Base-by-base conservation (phyloP, 30 jellyfish, hydroid and myxozoan genomes). In the Cassiopea xamachana region DNA sequence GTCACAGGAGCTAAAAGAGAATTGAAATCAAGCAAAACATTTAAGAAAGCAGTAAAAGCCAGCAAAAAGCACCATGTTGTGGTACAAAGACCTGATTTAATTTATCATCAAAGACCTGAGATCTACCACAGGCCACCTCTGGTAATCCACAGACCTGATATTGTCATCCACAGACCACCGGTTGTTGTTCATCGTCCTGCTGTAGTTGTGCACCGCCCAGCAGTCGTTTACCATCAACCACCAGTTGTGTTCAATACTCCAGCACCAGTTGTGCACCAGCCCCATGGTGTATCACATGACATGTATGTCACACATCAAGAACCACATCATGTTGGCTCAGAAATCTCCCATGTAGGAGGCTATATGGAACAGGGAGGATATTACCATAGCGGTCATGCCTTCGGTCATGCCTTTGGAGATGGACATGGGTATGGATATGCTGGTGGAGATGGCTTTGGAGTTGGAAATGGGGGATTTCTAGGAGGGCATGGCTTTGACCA, bases 241-340 rank as follows among this genome's bases (percentile, higher is more conserved):
- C 98, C 98, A 1, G 97, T 94, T 79, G 96, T 94, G 9, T 94
- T 94, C 89, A 58, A 94, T 81, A 90, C 98, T 2, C 98, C 98
- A 9, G 85, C 84, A 48, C 98, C 98, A 47, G 92, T 87, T 17
- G 96, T 84, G 55, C 97, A 91, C 74, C 98, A 87, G 91, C 97
- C 98, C 27, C 96, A 80, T 45, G 89, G 84, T 15, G 91, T 96
- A 46, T 91, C 98, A 18, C 97, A 96, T 70, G 97, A 92, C 84
- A 78, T 76, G 93, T 96, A 91, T 79, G 97, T 85, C 10, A 77
- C 97, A 48, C 99, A 89, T 19, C 90, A 73, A 48, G 94, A 76
- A 60, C 99, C 98, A 45, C 92, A 81, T 43, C 96, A 85, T 61
- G 91, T 88, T 46, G 94, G 96, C 60, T 92, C 99, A 15, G 94